Percentiles rank a stretch among this genome's conserved stretches.
Evolutionary conservation across 2,797 vertebrate genomes (phyloP).

Genomic region (Siniperca obscura): DNA sequence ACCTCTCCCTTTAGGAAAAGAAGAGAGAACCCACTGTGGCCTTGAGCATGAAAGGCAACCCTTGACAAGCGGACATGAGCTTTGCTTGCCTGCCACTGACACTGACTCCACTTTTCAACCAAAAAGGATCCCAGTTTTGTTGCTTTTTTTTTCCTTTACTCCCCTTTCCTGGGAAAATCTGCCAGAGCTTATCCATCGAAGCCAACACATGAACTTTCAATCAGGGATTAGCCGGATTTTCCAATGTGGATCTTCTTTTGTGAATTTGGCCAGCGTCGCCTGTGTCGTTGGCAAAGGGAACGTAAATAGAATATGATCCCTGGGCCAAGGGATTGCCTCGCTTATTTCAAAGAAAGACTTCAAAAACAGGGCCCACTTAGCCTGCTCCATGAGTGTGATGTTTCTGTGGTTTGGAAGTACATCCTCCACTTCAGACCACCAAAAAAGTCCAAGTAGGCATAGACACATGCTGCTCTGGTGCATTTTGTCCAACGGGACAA

Average conservation of each 20-base stretch:
- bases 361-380: slow-evolving; percentile 85
- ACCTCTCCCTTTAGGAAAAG: slow-evolving; percentile 50
- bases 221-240: slow-evolving; percentile 92
- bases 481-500: slow-evolving; percentile 72
- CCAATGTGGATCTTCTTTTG: slow-evolving; percentile 92
- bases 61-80: slow-evolving; percentile 76
- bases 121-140: slow-evolving; percentile 84
- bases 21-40: slow-evolving; percentile 41
- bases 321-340: slow-evolving; percentile 89
- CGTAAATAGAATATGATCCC: slow-evolving; percentile 91
- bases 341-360: slow-evolving; percentile 90
- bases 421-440: slow-evolving; percentile 82
- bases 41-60: slow-evolving; percentile 70
- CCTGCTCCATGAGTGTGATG: slow-evolving; percentile 80
- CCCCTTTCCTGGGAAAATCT: slow-evolving; percentile 88
- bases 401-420: slow-evolving; percentile 80
- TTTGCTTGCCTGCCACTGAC: slow-evolving; percentile 79
- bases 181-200: slow-evolving; percentile 90
- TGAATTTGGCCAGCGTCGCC: slow-evolving; percentile 90
- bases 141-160: slow-evolving; percentile 79
- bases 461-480: slow-evolving; percentile 61
- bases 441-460: slow-evolving; percentile 75
- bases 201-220: slow-evolving; percentile 92
- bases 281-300: slow-evolving; percentile 88
- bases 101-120: slow-evolving; percentile 81